Conservation (phyloP, 2,113 vertebrate genomes). For the Heteronetta atricapilla region DNA sequence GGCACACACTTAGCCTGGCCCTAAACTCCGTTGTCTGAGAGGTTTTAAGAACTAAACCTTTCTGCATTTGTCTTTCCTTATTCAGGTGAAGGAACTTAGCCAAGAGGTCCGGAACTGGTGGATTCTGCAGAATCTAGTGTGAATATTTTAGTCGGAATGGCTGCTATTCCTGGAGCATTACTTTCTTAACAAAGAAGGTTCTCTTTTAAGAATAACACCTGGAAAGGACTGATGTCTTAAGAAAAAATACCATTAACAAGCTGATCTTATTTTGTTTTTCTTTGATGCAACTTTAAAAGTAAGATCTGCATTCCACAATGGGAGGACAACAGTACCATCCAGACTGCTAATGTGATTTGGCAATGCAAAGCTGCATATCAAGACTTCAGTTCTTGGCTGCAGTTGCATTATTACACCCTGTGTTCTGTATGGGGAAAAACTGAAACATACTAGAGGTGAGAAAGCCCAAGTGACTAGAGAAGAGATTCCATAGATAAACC, state of each 20-base stretch:
- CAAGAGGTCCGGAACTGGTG: background rate
- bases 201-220: background rate
- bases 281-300: background rate
- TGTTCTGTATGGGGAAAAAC: background rate
- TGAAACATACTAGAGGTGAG: background rate
- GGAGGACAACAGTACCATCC: background rate
- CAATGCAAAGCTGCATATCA: background rate
- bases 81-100: background rate
- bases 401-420: background rate
- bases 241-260: background rate
- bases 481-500: constrained; percentile 46
- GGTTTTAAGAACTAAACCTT: background rate
- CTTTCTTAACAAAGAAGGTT: background rate
- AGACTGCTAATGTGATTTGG: background rate
- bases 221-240: background rate
- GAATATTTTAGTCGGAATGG: background rate
- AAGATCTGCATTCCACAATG: background rate
- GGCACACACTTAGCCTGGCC: background rate
- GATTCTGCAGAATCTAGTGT: background rate
- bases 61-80: background rate
- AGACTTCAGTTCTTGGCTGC: background rate
- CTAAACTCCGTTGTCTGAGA: background rate
- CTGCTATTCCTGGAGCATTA: background rate
- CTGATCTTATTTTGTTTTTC: background rate
- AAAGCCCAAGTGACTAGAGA: background rate